Percentiles rank a stretch among this genome's conserved stretches.
Evolutionary conservation across 2,888 invertebrate genomes (phyloP).

Genomic region (Empis livida): DNA sequence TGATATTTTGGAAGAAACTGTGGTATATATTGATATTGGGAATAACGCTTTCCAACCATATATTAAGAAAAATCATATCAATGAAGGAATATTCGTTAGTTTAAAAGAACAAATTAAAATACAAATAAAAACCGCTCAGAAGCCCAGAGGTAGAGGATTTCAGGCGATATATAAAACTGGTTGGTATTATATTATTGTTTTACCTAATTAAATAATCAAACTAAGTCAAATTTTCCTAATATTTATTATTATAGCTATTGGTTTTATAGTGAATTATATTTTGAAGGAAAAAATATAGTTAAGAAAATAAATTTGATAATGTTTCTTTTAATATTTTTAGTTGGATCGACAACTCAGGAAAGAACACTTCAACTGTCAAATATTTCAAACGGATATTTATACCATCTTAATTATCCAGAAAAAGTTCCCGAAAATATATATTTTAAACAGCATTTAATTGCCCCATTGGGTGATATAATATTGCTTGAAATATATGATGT

Average conservation of each 20-base stretch:
- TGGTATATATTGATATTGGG: constrained; percentile 46
- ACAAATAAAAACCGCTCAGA: constrained; percentile 48
- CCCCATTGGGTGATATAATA: constrained; percentile 41
- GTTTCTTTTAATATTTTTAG: constrained; percentile 14
- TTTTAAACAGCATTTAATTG: constrained; percentile 43
- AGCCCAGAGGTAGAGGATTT: constrained; percentile 53
- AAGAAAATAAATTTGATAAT: no score
- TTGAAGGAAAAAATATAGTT: no score
- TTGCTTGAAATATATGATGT: constrained; percentile 39
- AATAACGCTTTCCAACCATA: constrained; percentile 44
- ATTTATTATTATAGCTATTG: no score
- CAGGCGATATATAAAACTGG: constrained; percentile 52
- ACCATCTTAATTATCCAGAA: constrained; percentile 47
- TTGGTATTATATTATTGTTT: neutral
- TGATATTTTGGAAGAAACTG: constrained; percentile 43
- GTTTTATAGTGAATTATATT: no score
- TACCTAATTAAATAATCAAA: neutral
- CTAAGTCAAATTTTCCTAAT: no score
- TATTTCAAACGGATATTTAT: constrained; percentile 37
- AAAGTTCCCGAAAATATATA: constrained; percentile 39
- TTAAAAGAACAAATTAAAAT: constrained; percentile 46
- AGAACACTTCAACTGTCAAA: constrained; percentile 36
- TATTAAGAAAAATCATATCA: constrained; percentile 40
- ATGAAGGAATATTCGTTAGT: constrained; percentile 55
- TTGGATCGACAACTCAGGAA: constrained; percentile 32